Base-by-base conservation (phyloP, 2,888 invertebrate species). In the Carterocephalus palaemon region DNA sequence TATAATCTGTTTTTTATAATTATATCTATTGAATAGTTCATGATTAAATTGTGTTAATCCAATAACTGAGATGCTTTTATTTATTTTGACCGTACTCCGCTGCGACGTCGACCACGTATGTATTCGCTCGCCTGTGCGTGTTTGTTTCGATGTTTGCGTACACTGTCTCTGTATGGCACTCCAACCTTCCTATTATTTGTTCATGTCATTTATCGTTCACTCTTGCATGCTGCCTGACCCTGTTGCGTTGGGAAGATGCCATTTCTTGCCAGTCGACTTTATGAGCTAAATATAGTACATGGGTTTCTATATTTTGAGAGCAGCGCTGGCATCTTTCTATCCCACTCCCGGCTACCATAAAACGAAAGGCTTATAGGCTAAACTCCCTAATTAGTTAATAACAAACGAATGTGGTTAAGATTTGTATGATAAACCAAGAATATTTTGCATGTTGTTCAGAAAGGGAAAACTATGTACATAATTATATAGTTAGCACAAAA, bases 11-110 rank as follows among this genome's bases (percentile, higher is more conserved):
- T 86, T 84, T 84, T 82, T 82, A 86, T 69, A 36, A 43, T 69
- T 73, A 81, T 78, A 79, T 74, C 64, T 81, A 81, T 75, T 70
- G 59, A 78, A 77, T 85, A 85, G 81, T 81, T 80, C 83, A 80
- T 86, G 82, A 86, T 86, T 85, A 86, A 86, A 86, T 84, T 86
- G 84, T 86, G 85, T 86, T 86, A 84, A 69, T 84, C 81, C 73
- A 85, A 84, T 85, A 83, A 86, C 68, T 84, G 78, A 85, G 72
- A 81, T 85, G 84, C 83, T 86, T 85, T 86, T 83, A 78, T 82
- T 85, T 82, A 82, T 83, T 83, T 85, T 82, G 79, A 84, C 82
- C 77, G 80, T 77, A 84, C 84, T 83, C 82, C 75, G 81, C 82
- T 79, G 85, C 85, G 85, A 79, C 83, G 81, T 78, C 81, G 67